Base-by-base conservation (phyloP, 1,140 invertebrate species). In the Drosophila lowei region DNA sequence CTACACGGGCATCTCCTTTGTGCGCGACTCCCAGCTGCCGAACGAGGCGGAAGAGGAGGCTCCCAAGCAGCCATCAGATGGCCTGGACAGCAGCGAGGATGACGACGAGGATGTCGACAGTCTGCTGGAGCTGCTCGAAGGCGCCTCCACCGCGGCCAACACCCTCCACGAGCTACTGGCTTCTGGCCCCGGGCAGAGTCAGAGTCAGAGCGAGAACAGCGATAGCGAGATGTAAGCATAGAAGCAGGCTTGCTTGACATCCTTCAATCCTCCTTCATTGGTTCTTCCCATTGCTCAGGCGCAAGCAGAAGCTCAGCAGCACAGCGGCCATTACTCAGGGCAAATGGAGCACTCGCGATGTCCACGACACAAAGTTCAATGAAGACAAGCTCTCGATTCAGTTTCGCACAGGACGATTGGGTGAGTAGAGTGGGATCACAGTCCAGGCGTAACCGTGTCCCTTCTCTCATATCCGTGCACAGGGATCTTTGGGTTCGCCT, bases 281-380 rank as follows among this genome's bases (percentile, higher is more conserved):
- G 9, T n/a, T 15, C 8, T 48, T 11, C 44, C 13, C 6, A n/a
- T 21, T 9, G 56, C 21, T 54, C 9, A 90, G 89, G 1, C 78
- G 72, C 57, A 65, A 60, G 38, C 71, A 70, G 6, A 90, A 84
- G 54, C 46, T 72, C 3, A 84, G 65, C 70, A 90, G 48, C 56
- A 54, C 60, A 11, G 72, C 74, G 1, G 84, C 89, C 53, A 75
- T 90, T 13, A 90, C 89, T 1, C 81, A 89, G 38, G 91, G 90
- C 16, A 90, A 92, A 55, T 97, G 96, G 97, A 95, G 94, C 0
- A 96, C 93, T 1, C 93, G 95, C 56, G 94, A 95, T 77, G 93
- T 97, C 1, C 95, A 96, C 65, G 96, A 97, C 71, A 93, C 95
- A 46, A 96, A 96, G 81, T 97, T 95, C 78, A 97, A 96, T 81